These are phyloP conservation scores for Oncorhynchus keta DNA, from an alignment of 2,113 vertebrate genomes.

Conservation along the genomic window DNA sequence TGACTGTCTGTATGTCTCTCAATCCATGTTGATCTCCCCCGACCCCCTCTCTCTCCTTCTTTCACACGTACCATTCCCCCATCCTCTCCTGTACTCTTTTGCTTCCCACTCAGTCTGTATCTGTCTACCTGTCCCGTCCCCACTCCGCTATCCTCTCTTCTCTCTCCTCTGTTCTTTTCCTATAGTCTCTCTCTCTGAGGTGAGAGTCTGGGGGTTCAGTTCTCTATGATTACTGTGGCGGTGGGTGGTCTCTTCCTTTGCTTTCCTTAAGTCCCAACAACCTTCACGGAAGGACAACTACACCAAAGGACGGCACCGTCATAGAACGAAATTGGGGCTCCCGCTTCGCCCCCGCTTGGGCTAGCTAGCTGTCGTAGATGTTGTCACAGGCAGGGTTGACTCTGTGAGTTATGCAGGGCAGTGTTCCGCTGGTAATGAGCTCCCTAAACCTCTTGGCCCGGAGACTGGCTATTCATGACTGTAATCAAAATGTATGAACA, in stretches of 20 bases:
- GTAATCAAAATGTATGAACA: constrained; percentile 63
- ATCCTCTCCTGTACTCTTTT: neutral
- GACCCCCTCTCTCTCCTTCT: neutral
- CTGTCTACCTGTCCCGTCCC: neutral
- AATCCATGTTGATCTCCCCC: neutral
- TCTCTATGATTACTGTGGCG: constrained; percentile 11
- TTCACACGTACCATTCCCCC: neutral
- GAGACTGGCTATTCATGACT: constrained; percentile 27
- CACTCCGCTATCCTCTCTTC: neutral
- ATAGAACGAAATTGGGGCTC: too few species aligned
- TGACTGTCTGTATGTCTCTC: neutral
- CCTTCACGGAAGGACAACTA: constrained; percentile 39
- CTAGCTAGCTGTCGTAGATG: constrained; percentile 23
- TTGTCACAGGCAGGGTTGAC: constrained; percentile 25
- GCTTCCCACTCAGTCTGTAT: neutral
- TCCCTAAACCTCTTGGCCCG: constrained; percentile 24
- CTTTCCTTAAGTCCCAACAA: constrained; percentile 26
- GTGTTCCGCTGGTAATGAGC: constrained; percentile 45
- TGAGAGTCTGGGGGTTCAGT: neutral
- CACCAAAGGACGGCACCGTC: neutral
- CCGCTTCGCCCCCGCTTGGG: neutral
- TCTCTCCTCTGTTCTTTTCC: neutral
- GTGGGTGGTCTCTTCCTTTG: neutral
- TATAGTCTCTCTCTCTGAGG: neutral
- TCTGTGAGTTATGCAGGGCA: constrained; percentile 26